phyloP scores from a whole-genome alignment of 2,888 invertebrate genomes.

The Carcina quercana region DNA sequence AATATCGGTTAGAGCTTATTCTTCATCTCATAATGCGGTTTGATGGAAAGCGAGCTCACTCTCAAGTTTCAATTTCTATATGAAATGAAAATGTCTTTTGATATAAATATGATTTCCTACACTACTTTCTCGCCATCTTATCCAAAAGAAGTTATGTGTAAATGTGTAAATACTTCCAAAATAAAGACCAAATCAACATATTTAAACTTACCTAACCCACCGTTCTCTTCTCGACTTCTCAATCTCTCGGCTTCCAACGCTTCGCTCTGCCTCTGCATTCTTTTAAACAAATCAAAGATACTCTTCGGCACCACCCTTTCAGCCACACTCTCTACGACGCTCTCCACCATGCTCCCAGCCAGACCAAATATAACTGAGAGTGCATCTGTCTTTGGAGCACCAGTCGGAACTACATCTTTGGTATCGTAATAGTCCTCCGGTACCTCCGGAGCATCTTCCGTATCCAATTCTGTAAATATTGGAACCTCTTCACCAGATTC shows the following conservation, averaged over 20 bases:
- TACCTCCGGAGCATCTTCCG: slow-evolving; percentile 41
- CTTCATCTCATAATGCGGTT: too few species aligned
- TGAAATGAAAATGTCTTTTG: too few species aligned
- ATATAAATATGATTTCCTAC: too few species aligned
- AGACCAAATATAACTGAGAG: slow-evolving; percentile 59
- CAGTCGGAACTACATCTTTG: slow-evolving; percentile 57
- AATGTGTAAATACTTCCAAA: too few species aligned
- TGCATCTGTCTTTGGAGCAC: slow-evolving; percentile 56
- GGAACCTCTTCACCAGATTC: slow-evolving; percentile 42
- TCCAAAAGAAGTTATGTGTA: too few species aligned
- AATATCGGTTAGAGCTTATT: too few species aligned
- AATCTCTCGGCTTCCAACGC: slow-evolving; percentile 59
- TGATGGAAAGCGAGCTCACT: too few species aligned
- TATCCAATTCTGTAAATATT: slow-evolving; percentile 51
- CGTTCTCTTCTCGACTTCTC: slow-evolving; percentile 66
- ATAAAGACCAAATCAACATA: too few species aligned
- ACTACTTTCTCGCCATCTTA: too few species aligned
- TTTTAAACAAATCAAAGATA: slow-evolving; percentile 53
- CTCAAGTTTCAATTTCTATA: too few species aligned
- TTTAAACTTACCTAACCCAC: slow-evolving; percentile 57
- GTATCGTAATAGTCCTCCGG: slow-evolving; percentile 65
- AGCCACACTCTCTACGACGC: slow-evolving; percentile 59
- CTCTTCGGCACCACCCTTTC: slow-evolving; percentile 63
- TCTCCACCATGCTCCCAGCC: slow-evolving; percentile 63
- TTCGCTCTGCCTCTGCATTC: slow-evolving; percentile 65